Base-by-base conservation (phyloP, 1,140 invertebrate genomes). In the Sitobion miscanthi region DNA sequence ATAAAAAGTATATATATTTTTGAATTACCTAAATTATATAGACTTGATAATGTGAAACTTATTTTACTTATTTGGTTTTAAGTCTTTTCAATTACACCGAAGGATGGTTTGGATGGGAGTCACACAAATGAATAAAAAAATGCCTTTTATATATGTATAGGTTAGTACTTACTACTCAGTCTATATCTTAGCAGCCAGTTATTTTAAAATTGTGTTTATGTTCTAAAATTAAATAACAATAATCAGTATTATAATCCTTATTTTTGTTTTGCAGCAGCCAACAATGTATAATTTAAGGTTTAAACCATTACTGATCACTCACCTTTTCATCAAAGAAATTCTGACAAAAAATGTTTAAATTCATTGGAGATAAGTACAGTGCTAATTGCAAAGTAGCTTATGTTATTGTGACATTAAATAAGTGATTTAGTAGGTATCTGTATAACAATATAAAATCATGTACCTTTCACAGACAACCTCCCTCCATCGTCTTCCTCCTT, bases 1-100 rank as follows among this genome's bases (percentile, higher is more conserved):
- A 92, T 77, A 85, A 93, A 85, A 94, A 94, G 94, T 94, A 94
- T 91, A 92, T 89, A 89, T 92, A 89, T 62, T 69, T 45, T 69
- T 54, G n/a, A 54, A 6, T 35, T 0, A 54, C 6, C 4, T 88
- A 11, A 57, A 49, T 54, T 54, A 14, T 49, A 52, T 35, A 57
- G 35, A 62, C 1, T 45, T 42, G 25, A 90, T 90, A 57, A 54
- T 57, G 4, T n/a, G 30, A 77, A 35, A 38, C 30, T 30, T 49
- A 87, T 88, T 42, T 42, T 9, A 23, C 9, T 45, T 14, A 69
- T 90, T 69, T 90, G 6, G 17, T 90, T 90, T 90, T 20, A 11
- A 90, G 89, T 62, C 2, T 90, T 62, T 90, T 69, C 38, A 90
- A 90, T 69, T 90, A 90, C 38, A 45, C 54, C 17, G 89, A 90